A percentile compares a stretch with the other conserved stretches of the same genome.
Conservation (phyloP, 2,888 invertebrate genomes). For the Subacronicta megacephala region DNA sequence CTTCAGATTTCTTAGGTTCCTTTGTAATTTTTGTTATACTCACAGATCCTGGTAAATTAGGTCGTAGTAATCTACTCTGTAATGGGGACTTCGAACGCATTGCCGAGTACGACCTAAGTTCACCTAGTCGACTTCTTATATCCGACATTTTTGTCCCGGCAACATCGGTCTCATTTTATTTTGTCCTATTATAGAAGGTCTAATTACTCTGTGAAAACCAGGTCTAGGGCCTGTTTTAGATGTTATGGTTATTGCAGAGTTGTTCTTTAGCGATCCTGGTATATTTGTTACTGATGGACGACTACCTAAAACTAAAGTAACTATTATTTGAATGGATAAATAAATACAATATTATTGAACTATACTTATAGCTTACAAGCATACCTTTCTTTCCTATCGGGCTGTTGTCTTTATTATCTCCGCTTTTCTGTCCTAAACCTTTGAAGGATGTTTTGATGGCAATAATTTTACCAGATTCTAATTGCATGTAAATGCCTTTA, state of each 20-base stretch:
- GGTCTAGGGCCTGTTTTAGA: conserved; percentile 83
- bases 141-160: conserved; percentile 82
- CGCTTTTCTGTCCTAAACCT: conserved; percentile 86
- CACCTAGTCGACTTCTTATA: conserved; percentile 78
- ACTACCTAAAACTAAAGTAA: conserved; percentile 75
- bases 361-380: conserved; percentile 1
- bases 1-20: conserved; percentile 69
- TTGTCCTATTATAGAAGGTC: conserved; percentile 76
- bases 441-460: conserved; percentile 95
- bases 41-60: conserved; percentile 80
- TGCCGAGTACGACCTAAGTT: conserved; percentile 72
- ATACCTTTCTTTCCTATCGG: conserved; percentile 84
- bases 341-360: neutral
- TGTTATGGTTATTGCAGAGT: conserved; percentile 90
- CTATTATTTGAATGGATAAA: conserved; percentile 3
- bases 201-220: conserved; percentile 77
- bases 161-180: conserved; percentile 79
- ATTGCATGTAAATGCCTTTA: conserved; percentile 98
- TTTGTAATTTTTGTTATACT: conserved; percentile 84
- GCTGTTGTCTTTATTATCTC: conserved; percentile 75
- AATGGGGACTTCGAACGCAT: conserved; percentile 77
- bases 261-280: conserved; percentile 89
- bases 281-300: conserved; percentile 78
- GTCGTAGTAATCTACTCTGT: conserved; percentile 73
- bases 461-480: conserved; percentile 98